Base-by-base conservation (phyloP, 2,797 vertebrate genomes). In the Lutjanus campechanus region DNA sequence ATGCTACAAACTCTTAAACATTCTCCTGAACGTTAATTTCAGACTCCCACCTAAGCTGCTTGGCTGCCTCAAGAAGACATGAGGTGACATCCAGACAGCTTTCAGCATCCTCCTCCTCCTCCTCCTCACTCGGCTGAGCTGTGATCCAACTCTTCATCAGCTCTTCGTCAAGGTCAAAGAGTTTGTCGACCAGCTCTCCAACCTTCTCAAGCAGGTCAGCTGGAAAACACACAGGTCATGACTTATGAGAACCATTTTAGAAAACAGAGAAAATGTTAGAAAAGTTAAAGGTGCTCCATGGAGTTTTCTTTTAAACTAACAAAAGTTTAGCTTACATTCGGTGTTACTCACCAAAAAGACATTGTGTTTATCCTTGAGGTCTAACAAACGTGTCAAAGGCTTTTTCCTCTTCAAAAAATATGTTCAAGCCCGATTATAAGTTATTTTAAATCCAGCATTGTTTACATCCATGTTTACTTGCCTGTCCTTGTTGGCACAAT, bases 91-190 rank as follows among this genome's bases (percentile, higher is more conserved):
- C 92, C 76, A 91, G 79, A 58, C 51, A 50, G 54, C 65, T 82
- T 76, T 92, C 88, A 19, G 61, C 70, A 11, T 90, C 88, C 8
- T 76, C 75, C 40, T 82, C 79, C 56, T 86, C 73, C 65, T 83
- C 25, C 25, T 25, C 85, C 60, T 90, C 85, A 44, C 58, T 83
- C 10, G 82, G 69, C 71, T 83, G 85, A 73, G 70, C 77, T 53
- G 90, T 90, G 85, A 98, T 93, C 98, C 98, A 99, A 69, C 89
- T 96, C 87, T 96, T 94, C 97, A 99, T 98, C 65, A 99, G 80
- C 59, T 97, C 97, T 90, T 99, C 98, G 69, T 99, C 97, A 73
- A 98, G 92, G 88, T 99, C 98, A 92, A 99, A 99, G 46, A 99
- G 94, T 83, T 98, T 98, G 90, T 99, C 97, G 56, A 99, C 95